phyloP scores from a whole-genome alignment of 2,888 invertebrate genomes.

The Netelia fuscicornis region DNA sequence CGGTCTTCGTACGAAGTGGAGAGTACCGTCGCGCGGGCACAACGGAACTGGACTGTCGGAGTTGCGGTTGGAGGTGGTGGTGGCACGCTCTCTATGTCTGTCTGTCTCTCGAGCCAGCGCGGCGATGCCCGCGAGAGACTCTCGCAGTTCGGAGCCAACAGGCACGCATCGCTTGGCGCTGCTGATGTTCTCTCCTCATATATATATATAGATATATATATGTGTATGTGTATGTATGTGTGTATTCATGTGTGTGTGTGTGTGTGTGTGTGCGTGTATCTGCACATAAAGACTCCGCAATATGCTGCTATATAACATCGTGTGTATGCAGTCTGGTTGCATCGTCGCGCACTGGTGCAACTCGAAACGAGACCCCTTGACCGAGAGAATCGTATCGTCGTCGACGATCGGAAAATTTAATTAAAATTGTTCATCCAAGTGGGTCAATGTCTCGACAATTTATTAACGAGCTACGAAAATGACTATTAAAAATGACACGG shows the following conservation, averaged over 20 bases:
- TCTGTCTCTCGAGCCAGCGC: constrained; percentile 62
- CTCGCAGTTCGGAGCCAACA: constrained; percentile 57
- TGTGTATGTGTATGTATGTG: constrained; percentile 12
- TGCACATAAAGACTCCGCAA: neutral
- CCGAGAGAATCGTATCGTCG: constrained; percentile 43
- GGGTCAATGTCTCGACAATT: constrained; percentile 33
- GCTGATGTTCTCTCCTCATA: constrained; percentile 24
- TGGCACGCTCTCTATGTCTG: constrained; percentile 44
- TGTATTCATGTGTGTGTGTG: constrained; percentile 2
- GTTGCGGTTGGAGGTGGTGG: constrained; percentile 68
- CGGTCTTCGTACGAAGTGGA: constrained; percentile 62
- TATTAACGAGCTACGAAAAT: neutral
- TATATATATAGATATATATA: neutral
- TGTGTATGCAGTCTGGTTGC: constrained; percentile 20
- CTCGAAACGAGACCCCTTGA: constrained; percentile 34
- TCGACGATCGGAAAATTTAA: constrained; percentile 39
- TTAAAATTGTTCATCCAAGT: constrained; percentile 34
- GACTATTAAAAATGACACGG: neutral
- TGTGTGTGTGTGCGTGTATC: neutral
- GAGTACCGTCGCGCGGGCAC: constrained; percentile 81
- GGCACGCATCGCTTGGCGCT: constrained; percentile 59
- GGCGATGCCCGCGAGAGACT: constrained; percentile 59
- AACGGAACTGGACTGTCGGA: constrained; percentile 82
- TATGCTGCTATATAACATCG: constrained; percentile 13
- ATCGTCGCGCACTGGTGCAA: constrained; percentile 10